Conservation (phyloP, 2,797 vertebrate genomes). For the Parotocinclus haroldoi region DNA sequence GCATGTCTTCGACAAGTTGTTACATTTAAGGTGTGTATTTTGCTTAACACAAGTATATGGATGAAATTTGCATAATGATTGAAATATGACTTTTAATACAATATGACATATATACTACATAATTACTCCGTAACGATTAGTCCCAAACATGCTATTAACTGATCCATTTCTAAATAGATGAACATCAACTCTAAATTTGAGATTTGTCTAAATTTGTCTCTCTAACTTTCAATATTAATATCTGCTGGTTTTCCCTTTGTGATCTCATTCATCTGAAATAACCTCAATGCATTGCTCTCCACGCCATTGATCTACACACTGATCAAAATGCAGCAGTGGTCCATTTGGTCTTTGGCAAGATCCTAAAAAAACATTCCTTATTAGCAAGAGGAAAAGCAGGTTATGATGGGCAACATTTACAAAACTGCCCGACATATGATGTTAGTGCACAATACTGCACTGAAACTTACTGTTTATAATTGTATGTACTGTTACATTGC, state of each 20-base stretch:
- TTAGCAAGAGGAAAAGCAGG: constrained; percentile 58
- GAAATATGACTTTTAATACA: no score
- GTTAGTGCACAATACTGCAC: no score
- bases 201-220: neutral
- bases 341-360: constrained; percentile 58
- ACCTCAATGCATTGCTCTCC: constrained; percentile 44
- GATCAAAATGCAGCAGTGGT: constrained; percentile 56
- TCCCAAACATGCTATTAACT: constrained; percentile 18
- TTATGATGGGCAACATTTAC: constrained; percentile 42
- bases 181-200: neutral
- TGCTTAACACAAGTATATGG: no score
- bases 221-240: constrained; percentile 1
- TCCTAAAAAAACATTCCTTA: constrained; percentile 53
- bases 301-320: constrained; percentile 58
- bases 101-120: no score
- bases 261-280: constrained; percentile 52
- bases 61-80: no score
- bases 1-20: no score
- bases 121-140: neutral
- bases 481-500: no score
- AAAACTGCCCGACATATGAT: no score
- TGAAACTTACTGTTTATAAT: no score
- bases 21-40: no score
- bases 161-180: neutral
- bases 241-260: constrained; percentile 47